Base-by-base conservation (phyloP, 2,888 invertebrate species). In the Coenonympha glycerion region DNA sequence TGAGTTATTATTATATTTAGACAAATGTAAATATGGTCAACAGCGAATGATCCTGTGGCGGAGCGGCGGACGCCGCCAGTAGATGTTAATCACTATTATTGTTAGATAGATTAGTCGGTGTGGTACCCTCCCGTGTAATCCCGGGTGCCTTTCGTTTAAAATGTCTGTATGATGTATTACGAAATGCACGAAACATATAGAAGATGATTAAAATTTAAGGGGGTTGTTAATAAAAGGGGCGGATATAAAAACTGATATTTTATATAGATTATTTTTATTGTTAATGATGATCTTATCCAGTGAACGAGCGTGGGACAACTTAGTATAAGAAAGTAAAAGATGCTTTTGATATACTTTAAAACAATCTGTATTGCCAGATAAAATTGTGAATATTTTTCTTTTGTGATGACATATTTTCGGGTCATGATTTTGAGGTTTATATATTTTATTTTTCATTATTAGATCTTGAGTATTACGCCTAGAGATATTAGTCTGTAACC, bases 151-250 rank as follows among this genome's bases (percentile, higher is more conserved):
- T 85, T 87, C 75, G 80, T 77, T 86, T 73, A 65, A 80, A 76
- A 77, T 86, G 86, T 90, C 92, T 92, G 92, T 92, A 92, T 92
- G 91, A 92, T 92, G 91, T 91, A n/a, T n/a, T n/a, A 92, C 89
- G 92, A 93, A 92, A 93, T 93, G 92, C 92, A 93, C 92, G 92
- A 92, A 93, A 92, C 92, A 91, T 92, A 91, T 92, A 92, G 93
- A 93, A 92, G 92, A 92, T 92, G 90, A 77, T 71, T 80, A 73
- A 77, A 81, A 62, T 73, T 77, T 73, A 73, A 72, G 70, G 65
- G n/a, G n/a, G n/a, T n/a, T n/a, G n/a, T n/a, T n/a, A n/a, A n/a
- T n/a, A n/a, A n/a, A n/a, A n/a, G n/a, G n/a, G 53, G 68, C 73
- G 73, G 71, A 77, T 65, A 73, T 69, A 71, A 72, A 76, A 72